Evolutionary conservation across 2,888 invertebrate genomes (phyloP), one percentile per base, ranked within the genome.

Genomic region (Microctonus aethiopoides): DNA sequence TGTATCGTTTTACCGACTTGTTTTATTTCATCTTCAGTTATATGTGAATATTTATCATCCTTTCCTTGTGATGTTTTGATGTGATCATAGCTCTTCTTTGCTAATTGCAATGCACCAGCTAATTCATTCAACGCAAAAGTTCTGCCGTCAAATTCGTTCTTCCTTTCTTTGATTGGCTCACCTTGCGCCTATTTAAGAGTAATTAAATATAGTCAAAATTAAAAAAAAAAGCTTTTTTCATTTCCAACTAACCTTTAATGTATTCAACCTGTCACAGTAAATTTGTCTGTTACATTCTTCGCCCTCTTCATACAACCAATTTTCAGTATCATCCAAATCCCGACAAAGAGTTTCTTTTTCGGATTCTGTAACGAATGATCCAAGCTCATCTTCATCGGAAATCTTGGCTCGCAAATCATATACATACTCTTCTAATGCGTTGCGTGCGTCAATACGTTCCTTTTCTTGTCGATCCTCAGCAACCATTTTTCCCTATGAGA

Each of bases 251-350:
- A 86, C 86, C 77, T 80, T 84, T 6, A 86, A 77, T 63, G 73
- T 75, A 16, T 78, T 56, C 13, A 86, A 71, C 70, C 82, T 79
- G 59, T 86, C 86, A 5, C 78, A 77, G 62, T 92, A 92, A 39
- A 92, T 89, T 79, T 92, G 91, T 82, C 93, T 91, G 77, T 93
- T 92, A 84, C 97, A 95, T 82, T 98, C 95, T 86, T 98, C 98
- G 3, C 99, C 99, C 71, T 95, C 95, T 81, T 98, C 98, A 82
- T 99, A 99, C 20, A 99, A 89, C 99, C 99, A 99, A 84, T 94
- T 93, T 87, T 99, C 99, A 79, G 97, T 93, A 22, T 93, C 91
- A 80, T 94, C 95, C 39, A 99, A 89, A 76, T 92, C 89, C 71
- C 87, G 85, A 36, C 92, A 90, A 70, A 95, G 89, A 0, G 87